Evolutionary conservation across 2,113 vertebrate species (phyloP).

Genomic region (Caracal caracal): DNA sequence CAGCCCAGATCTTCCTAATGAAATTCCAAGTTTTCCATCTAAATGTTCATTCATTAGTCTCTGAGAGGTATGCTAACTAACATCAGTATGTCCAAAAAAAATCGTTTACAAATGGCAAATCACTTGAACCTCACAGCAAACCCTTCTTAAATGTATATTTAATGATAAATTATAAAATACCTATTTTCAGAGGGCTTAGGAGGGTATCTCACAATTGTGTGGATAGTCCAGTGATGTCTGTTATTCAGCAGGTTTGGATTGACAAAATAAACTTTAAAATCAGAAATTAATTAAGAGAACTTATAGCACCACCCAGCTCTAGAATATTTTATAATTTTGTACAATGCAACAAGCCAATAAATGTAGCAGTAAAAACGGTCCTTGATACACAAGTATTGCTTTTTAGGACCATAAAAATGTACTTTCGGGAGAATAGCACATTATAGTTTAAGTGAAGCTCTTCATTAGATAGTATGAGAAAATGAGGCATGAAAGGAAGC

Average conservation of each 20-base stretch:
- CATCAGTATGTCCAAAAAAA: neutral
- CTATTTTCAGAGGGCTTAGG: neutral
- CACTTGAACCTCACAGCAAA: neutral
- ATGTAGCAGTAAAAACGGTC: slow-evolving; percentile 76
- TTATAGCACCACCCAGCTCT: slow-evolving; percentile 27
- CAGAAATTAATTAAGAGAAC: slow-evolving; percentile 81
- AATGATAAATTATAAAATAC: neutral
- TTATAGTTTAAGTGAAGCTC: slow-evolving; percentile 85
- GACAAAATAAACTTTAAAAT: slow-evolving; percentile 69
- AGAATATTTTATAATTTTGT: slow-evolving; percentile 71
- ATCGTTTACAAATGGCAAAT: neutral
- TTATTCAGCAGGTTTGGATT: neutral
- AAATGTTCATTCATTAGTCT: neutral
- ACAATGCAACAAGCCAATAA: slow-evolving; percentile 75
- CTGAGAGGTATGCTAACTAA: neutral
- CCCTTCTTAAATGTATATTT: neutral
- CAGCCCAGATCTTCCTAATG: neutral
- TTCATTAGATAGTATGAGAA: slow-evolving; percentile 87
- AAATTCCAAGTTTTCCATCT: neutral
- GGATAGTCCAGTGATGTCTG: neutral
- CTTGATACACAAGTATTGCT: slow-evolving; percentile 78
- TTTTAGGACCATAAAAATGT: slow-evolving; percentile 83
- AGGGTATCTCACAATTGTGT: neutral
- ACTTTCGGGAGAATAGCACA: slow-evolving; percentile 80
- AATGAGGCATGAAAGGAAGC: slow-evolving; percentile 88